Conservation (phyloP, 1,140 invertebrate genomes). For the Akabosia matsudoensis region DNA sequence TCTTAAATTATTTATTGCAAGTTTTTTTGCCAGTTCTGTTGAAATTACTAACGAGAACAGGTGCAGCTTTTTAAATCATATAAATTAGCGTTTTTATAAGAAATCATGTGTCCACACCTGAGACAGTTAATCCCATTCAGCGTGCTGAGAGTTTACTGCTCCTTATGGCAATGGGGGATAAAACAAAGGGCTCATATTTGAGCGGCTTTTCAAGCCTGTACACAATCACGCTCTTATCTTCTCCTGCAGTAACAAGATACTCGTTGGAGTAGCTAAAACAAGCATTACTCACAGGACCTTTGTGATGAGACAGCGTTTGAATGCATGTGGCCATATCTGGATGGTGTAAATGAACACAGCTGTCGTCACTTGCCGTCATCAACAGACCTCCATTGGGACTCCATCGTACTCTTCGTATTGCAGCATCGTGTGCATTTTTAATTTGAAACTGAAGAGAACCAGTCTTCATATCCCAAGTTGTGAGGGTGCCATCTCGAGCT, state of each 20-base stretch:
- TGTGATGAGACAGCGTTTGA: conserved; percentile 30
- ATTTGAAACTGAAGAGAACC: conserved; percentile 9
- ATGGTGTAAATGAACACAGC: conserved; percentile 13
- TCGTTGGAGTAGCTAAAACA: conserved; percentile 24
- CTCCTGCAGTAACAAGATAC: conserved; percentile 24
- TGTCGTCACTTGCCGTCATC: conserved; percentile 24
- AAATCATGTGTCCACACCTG: background rate
- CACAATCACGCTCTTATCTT: conserved; percentile 17
- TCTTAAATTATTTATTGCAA: too few relatives aligned
- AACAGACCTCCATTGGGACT: conserved; percentile 29
- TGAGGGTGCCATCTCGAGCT: conserved; percentile 21
- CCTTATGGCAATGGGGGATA: background rate
- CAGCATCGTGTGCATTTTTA: background rate
- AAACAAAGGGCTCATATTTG: background rate
- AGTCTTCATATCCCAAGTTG: conserved; percentile 24
- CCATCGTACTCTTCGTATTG: conserved; percentile 20
- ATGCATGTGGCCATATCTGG: conserved; percentile 21
- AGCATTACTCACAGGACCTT: conserved; percentile 6
- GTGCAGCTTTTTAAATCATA: too few relatives aligned
- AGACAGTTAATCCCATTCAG: background rate
- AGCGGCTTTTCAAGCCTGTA: conserved; percentile 1
- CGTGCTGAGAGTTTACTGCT: background rate
- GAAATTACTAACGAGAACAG: background rate
- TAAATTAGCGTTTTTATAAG: background rate
- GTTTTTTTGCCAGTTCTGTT: too few relatives aligned